Conservation (phyloP, 2,113 vertebrate species). For the Merops nubicus region DNA sequence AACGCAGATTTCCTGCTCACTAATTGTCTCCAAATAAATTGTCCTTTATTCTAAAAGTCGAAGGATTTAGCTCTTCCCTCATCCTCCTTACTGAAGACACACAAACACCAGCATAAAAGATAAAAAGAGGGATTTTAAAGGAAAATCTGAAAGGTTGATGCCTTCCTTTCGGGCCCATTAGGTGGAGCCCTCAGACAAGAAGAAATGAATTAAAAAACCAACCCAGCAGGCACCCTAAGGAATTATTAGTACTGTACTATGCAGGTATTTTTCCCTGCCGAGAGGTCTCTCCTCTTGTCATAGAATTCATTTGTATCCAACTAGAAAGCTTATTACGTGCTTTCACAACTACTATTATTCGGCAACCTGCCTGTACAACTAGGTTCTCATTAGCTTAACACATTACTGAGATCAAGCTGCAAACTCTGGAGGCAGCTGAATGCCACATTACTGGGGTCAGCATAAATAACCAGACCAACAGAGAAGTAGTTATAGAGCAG, state of each 20-base stretch:
- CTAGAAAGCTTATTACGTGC: neutral
- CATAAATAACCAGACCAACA: neutral
- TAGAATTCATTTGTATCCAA: neutral
- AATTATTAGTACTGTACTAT: neutral
- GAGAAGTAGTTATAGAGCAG: neutral
- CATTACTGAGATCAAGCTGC: neutral
- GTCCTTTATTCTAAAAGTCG: neutral
- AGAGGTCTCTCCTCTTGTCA: neutral
- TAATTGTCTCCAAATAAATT: too few relatives aligned
- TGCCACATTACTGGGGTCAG: neutral
- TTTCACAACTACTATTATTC: neutral
- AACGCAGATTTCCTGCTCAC: neutral
- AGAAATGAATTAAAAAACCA: neutral
- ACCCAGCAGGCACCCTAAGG: neutral
- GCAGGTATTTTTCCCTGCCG: neutral
- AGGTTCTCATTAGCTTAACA: neutral
- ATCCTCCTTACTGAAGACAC: neutral
- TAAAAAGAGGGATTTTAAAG: neutral
- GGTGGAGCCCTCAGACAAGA: constrained; percentile 66
- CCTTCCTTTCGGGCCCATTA: constrained; percentile 2
- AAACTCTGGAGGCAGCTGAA: neutral
- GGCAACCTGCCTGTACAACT: neutral
- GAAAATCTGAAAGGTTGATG: neutral
- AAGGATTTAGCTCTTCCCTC: neutral
- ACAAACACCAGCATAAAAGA: neutral